phyloP scores from a whole-genome alignment of 2,797 vertebrate species.

The Podargus strigoides region DNA sequence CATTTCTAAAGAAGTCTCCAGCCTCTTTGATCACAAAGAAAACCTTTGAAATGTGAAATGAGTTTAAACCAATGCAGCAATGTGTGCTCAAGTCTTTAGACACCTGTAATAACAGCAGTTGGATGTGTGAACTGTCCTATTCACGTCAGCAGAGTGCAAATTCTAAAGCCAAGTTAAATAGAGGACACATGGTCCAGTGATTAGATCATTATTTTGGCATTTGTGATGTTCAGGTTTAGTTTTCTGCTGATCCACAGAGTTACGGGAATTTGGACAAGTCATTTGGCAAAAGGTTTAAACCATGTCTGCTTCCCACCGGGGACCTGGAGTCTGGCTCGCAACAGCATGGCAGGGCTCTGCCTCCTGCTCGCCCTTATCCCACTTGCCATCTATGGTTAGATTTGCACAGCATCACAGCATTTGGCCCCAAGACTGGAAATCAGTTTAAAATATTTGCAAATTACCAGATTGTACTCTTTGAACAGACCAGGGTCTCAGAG shows the following conservation, averaged over 20 bases:
- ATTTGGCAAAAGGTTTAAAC: slow-evolving; percentile 1
- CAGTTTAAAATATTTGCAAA: background rate
- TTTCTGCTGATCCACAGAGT: slow-evolving; percentile 11
- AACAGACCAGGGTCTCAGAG: background rate
- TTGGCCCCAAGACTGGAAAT: background rate
- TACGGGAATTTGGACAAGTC: background rate
- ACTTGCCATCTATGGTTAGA: accelerated
- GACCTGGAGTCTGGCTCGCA: background rate
- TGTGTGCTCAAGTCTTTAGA: slow-evolving; percentile 56
- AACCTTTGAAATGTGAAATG: slow-evolving; percentile 61
- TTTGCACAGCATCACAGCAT: background rate
- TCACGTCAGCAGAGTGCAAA: slow-evolving; percentile 5
- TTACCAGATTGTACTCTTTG: background rate
- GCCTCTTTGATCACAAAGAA: slow-evolving; percentile 50
- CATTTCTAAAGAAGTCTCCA: slow-evolving; percentile 13
- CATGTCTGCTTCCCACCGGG: background rate
- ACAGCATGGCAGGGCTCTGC: background rate
- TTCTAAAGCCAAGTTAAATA: slow-evolving; percentile 49
- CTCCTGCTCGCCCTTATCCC: background rate
- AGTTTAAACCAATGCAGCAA: background rate
- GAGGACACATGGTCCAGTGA: slow-evolving; percentile 39
- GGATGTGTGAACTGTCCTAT: slow-evolving; percentile 21
- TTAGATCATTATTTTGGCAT: slow-evolving; percentile 36
- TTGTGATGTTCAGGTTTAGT: slow-evolving; percentile 16
- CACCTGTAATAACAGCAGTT: slow-evolving; percentile 52